Conservation (phyloP, 2,113 vertebrate species). For the Pedionomus torquatus region DNA sequence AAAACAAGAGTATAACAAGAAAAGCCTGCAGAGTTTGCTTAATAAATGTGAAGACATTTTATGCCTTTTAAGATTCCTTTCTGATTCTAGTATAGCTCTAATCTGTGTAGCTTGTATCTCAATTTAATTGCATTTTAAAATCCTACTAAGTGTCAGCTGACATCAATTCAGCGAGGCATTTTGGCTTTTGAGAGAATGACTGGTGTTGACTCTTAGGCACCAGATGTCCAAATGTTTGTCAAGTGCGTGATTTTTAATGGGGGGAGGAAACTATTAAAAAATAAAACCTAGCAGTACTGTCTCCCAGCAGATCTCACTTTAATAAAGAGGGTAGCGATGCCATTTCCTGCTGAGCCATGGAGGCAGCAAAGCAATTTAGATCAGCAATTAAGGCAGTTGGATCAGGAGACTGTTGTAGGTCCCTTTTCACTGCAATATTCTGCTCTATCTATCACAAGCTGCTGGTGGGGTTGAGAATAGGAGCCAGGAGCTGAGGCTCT, state of each 20-base stretch:
- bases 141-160: background rate
- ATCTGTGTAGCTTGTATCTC: slow-evolving; percentile 23
- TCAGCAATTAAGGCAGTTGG: background rate
- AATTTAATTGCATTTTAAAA: slow-evolving; percentile 38
- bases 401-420: background rate
- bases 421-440: background rate
- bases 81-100: slow-evolving; percentile 37
- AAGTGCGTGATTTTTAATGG: background rate
- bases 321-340: background rate
- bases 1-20: slow-evolving; percentile 40
- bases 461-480: background rate
- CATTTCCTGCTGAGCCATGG: background rate
- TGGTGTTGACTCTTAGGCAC: slow-evolving; percentile 6
- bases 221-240: slow-evolving; percentile 4
- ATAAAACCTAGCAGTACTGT: background rate
- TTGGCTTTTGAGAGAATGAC: background rate
- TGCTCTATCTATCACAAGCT: background rate
- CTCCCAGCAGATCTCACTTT: background rate
- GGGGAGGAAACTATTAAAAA: background rate
- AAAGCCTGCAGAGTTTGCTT: slow-evolving; percentile 54
- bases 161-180: background rate
- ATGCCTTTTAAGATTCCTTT: slow-evolving; percentile 59
- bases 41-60: slow-evolving; percentile 62
- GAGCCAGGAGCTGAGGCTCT: background rate
- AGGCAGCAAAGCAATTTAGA: background rate